Evolutionary conservation across 2,797 vertebrate genomes (phyloP).

Genomic region (Valencia hispanica): DNA sequence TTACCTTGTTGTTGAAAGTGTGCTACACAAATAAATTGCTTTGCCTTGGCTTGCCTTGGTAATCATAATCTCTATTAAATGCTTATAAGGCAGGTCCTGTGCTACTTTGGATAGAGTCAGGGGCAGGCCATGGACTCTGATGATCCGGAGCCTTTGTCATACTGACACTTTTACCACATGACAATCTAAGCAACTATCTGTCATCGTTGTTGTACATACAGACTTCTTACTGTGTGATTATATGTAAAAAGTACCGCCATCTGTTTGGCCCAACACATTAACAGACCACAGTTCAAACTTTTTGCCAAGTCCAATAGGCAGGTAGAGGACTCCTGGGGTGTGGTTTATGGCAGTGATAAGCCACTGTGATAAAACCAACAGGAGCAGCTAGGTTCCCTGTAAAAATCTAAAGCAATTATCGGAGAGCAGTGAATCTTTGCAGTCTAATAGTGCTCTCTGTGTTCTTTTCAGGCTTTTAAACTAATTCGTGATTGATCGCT

Average conservation of each 20-base stretch:
- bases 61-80: too few species aligned
- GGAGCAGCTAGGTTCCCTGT: slow-evolving; percentile 31
- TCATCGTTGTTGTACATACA: not conserved
- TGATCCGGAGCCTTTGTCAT: not conserved
- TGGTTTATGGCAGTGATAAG: slow-evolving; percentile 49
- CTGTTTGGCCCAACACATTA: not conserved
- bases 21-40: too few species aligned
- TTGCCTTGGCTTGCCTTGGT: too few species aligned
- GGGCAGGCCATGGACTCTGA: too few species aligned
- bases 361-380: slow-evolving; percentile 54
- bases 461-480: slow-evolving; percentile 80
- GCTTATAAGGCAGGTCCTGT: too few species aligned
- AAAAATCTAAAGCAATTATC: slow-evolving; percentile 77
- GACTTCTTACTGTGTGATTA: not conserved
- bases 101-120: too few species aligned
- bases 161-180: not conserved
- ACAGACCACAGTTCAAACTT: not conserved
- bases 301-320: not conserved
- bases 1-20: too few species aligned
- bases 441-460: slow-evolving; percentile 77
- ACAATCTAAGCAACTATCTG: not conserved
- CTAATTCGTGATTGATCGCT: slow-evolving; percentile 81
- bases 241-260: not conserved
- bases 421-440: slow-evolving; percentile 75
- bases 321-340: slow-evolving; percentile 4